Conservation (phyloP, 2,113 vertebrate species). For the Vidua chalybeata region DNA sequence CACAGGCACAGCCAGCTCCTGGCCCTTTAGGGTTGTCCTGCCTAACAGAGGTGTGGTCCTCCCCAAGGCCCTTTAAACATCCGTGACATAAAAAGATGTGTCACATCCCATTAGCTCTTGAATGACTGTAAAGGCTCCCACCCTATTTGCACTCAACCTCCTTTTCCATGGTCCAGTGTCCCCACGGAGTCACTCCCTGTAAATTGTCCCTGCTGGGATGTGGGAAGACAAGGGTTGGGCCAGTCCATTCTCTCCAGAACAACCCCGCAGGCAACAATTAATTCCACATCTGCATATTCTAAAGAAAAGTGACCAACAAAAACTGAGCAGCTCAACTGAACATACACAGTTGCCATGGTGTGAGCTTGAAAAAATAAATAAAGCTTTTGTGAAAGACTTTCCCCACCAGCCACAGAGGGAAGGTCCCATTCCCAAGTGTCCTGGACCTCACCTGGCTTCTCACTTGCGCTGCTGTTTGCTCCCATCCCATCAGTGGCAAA, state of each 20-base stretch:
- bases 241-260: not conserved
- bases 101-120: not conserved
- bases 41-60: not conserved
- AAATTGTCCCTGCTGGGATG: not conserved
- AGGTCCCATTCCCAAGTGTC: not conserved
- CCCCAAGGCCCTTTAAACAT: not conserved
- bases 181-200: accelerated
- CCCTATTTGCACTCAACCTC: not conserved
- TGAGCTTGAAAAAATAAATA: not conserved
- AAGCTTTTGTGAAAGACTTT: not conserved
- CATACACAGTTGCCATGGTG: not conserved
- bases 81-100: not conserved
- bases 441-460: not conserved
- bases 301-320: not conserved
- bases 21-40: not conserved
- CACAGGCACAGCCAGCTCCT: not conserved
- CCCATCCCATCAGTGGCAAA: not conserved
- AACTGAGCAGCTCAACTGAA: not conserved
- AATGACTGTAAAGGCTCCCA: not conserved
- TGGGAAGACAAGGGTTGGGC: not conserved
- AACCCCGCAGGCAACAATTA: not conserved
- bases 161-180: not conserved
- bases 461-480: not conserved
- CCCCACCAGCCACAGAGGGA: not conserved
- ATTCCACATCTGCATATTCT: not conserved